Conservation (phyloP, 2,888 invertebrate species). For the Rhodophaea formosa region DNA sequence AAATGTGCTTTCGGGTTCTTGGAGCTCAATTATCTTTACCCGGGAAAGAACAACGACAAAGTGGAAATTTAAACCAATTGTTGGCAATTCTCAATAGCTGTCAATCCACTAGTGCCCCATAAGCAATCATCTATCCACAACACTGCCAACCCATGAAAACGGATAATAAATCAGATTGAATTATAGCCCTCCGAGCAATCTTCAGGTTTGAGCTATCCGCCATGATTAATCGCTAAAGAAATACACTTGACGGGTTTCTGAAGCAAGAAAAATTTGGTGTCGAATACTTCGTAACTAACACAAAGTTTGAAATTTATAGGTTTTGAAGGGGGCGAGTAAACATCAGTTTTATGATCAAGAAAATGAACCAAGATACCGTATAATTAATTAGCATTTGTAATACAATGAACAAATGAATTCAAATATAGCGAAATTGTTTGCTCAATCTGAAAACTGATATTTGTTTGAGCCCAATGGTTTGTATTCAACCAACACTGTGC, state of each 20-base stretch:
- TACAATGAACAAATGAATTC: too few species aligned
- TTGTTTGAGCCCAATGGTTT: background rate
- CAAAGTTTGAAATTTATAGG: background rate
- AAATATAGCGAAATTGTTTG: too few species aligned
- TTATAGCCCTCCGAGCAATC: constrained; percentile 19
- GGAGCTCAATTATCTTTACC: too few species aligned
- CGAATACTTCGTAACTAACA: background rate
- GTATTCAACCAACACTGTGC: background rate
- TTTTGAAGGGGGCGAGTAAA: too few species aligned
- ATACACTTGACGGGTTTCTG: background rate
- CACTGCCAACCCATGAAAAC: constrained; percentile 20
- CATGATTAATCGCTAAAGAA: constrained; percentile 12
- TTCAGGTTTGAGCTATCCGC: constrained; percentile 4
- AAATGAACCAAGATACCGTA: too few species aligned
- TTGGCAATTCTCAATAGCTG: background rate
- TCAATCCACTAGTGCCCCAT: background rate
- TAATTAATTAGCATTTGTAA: too few species aligned
- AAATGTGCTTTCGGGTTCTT: too few species aligned
- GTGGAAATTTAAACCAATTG: too few species aligned
- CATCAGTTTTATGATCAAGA: too few species aligned
- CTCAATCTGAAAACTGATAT: background rate
- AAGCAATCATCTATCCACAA: constrained; percentile 5
- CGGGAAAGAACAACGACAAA: too few species aligned
- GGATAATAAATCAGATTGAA: constrained; percentile 34
- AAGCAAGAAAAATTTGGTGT: background rate